Base-by-base conservation (phyloP, 1,140 invertebrate genomes). In the Calliphora vicina region DNA sequence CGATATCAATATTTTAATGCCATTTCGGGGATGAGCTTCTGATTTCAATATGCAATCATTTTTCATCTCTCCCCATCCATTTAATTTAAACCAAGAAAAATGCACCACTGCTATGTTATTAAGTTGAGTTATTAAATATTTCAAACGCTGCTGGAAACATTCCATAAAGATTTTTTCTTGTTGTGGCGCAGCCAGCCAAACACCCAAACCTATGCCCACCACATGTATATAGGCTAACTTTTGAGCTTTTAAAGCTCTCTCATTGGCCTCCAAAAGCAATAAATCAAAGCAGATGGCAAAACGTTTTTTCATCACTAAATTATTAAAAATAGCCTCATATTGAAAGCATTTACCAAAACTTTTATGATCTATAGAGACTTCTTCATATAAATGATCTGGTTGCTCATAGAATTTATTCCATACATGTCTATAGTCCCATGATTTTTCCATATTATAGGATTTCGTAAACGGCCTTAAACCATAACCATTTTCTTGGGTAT, bases 401-500 rank as follows among this genome's bases (percentile, higher is more conserved):
- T 78, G 81, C 2, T 84, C 81, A 42, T 84, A 84, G 61, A 84
- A 84, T 15, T 61, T 29, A 2, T 72, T 43, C 81, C 81, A 84
- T 1, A 84, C 35, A 4, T 35, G 23, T 42, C 81, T 81, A 72
- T 84, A 84, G 8, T 82, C 73, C 0, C 6, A 4, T 4, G 1
- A 67, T 67, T 67, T 67, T 23, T 8, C 6, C 8, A 67, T 15
- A 0, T 67, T 20, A 1, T 67, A 5, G 5, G 13, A 8, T 67
- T 67, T 23, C 5, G n/a, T 10, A 1, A 23, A 23, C 0, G n/a
- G 20, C 20, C 26, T n/a, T 2, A 50, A 10, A 0, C 87, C 88
- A 82, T 91, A 93, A 80, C 93, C 93, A 20, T 90, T 91, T 0
- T 87, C 85, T 3, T 82, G 61, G 5, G 87, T 92, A 84, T 93